These are phyloP conservation scores for Misgurnus mizolepis DNA, from an alignment of 2,113 vertebrate genomes.

Conservation along the genomic window DNA sequence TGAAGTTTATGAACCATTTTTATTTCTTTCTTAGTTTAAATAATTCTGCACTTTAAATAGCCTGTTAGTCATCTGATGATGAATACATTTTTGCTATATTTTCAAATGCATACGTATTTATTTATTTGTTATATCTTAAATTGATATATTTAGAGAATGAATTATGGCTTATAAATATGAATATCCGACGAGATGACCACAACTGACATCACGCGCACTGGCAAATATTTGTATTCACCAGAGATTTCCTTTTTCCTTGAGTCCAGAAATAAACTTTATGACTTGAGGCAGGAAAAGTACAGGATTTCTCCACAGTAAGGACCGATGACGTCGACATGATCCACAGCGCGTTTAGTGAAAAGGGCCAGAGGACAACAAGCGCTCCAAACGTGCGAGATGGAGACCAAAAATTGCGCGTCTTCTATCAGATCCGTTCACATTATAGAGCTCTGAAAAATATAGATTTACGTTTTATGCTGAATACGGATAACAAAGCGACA, in stretches of 20 bases:
- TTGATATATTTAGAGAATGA: too few species aligned
- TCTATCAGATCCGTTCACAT: constrained; percentile 68
- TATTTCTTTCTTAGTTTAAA: too few species aligned
- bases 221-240: constrained; percentile 58
- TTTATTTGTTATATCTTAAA: too few species aligned
- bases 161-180: too few species aligned
- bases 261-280: constrained; percentile 79
- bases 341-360: constrained; percentile 85
- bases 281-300: constrained; percentile 21
- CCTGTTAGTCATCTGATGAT: too few species aligned
- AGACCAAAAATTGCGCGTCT: constrained; percentile 81
- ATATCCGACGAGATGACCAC: background rate
- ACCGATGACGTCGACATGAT: constrained; percentile 90
- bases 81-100: too few species aligned
- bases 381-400: constrained; percentile 74
- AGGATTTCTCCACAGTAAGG: background rate
- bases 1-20: too few species aligned
- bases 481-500: background rate
- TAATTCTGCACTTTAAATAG: too few species aligned
- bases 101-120: too few species aligned
- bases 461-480: constrained; percentile 65
- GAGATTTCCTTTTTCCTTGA: constrained; percentile 36
- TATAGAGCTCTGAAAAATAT: constrained; percentile 73
- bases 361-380: constrained; percentile 89
- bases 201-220: background rate